These are phyloP conservation scores for Ptychochromis oligacanthus DNA, from an alignment of 2,113 vertebrate genomes.

Conservation along the genomic window DNA sequence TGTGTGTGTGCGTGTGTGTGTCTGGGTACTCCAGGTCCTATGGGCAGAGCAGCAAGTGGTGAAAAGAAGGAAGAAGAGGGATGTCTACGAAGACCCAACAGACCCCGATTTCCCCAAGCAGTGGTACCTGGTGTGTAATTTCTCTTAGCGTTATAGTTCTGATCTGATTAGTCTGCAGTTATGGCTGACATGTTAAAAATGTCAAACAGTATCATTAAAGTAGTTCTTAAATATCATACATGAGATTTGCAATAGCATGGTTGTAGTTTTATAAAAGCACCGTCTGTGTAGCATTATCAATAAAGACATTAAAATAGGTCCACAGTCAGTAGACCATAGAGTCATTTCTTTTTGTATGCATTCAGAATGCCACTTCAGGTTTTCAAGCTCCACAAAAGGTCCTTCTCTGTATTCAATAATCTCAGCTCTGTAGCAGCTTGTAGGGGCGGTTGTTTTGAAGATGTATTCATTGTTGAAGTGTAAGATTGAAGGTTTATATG, in stretches of 20 bases:
- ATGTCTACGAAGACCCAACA: conserved; percentile 86
- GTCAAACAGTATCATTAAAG: background rate
- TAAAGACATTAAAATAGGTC: background rate
- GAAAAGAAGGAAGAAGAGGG: conserved; percentile 86
- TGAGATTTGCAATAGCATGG: background rate
- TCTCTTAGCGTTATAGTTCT: background rate
- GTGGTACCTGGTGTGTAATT: conserved; percentile 94
- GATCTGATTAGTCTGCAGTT: background rate
- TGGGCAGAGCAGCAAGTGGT: conserved; percentile 95
- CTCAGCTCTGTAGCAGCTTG: background rate
- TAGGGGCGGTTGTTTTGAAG: background rate
- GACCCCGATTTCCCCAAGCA: conserved; percentile 95
- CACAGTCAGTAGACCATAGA: background rate
- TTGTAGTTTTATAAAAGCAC: background rate
- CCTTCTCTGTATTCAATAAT: background rate
- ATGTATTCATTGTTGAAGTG: conserved; percentile 14
- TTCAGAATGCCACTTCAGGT: background rate
- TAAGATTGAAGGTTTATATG: conserved; percentile 32
- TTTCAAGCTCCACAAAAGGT: background rate
- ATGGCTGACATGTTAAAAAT: background rate
- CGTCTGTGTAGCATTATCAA: background rate
- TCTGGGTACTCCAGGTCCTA: conserved; percentile 80
- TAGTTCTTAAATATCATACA: background rate
- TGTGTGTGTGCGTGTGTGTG: background rate
- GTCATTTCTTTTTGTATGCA: background rate